These are phyloP conservation scores for Otus sunia DNA, from an alignment of 2,113 vertebrate species.

Conservation along the genomic window DNA sequence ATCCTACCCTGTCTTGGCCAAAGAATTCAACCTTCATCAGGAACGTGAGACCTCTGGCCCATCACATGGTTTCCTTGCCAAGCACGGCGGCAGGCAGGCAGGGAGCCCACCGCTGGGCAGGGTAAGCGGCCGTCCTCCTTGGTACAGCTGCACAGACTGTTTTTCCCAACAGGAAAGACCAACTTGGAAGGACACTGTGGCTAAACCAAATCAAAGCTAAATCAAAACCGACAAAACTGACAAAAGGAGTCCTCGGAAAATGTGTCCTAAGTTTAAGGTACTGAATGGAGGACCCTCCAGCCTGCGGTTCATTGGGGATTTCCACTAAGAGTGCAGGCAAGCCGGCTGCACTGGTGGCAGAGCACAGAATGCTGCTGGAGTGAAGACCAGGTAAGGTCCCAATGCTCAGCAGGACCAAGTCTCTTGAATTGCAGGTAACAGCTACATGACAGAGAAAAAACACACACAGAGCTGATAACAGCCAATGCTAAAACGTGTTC, in stretches of 20 bases:
- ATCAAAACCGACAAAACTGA: neutral
- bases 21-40: neutral
- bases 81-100: neutral
- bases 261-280: neutral
- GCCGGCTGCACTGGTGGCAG: neutral
- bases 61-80: neutral
- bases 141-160: neutral
- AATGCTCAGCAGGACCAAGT: neutral
- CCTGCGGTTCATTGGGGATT: neutral
- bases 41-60: neutral
- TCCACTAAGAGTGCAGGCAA: neutral
- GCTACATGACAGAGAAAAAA: neutral
- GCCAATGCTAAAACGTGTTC: fast-evolving
- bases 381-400: neutral
- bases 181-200: neutral
- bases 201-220: neutral
- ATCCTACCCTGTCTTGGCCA: neutral
- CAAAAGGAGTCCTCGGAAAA: neutral
- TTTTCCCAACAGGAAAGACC: neutral
- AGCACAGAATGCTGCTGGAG: neutral
- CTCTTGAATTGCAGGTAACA: neutral
- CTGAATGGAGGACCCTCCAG: fast-evolving
- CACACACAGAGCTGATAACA: fast-evolving
- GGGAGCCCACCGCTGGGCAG: neutral
- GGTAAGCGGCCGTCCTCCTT: neutral